A percentile compares a stretch with the other conserved stretches of the same genome.
Conservation (phyloP, 2,113 vertebrate genomes). For the Lota lota region DNA sequence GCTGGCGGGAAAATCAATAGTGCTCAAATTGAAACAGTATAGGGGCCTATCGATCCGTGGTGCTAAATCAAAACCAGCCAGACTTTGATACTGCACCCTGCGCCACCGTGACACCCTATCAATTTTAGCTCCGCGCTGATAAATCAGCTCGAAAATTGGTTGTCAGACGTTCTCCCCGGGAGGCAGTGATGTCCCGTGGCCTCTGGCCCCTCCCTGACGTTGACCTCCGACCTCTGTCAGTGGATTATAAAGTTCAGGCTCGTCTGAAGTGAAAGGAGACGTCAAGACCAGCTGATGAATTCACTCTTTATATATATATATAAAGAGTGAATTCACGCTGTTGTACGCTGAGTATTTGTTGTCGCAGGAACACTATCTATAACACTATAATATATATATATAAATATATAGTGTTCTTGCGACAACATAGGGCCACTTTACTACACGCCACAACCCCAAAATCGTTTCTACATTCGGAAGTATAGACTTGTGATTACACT, state of each 20-base stretch:
- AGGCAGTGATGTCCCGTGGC: slow-evolving; percentile 84
- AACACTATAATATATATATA: no score
- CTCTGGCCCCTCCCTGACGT: slow-evolving; percentile 84
- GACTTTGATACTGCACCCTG: slow-evolving; percentile 90
- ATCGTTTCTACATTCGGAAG: no score
- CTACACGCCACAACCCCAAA: no score
- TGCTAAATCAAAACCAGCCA: slow-evolving; percentile 89
- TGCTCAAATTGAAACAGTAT: slow-evolving; percentile 99
- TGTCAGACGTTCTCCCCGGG: slow-evolving; percentile 86
- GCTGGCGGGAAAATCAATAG: slow-evolving; percentile 93
- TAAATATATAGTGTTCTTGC: no score
- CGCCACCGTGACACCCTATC: slow-evolving; percentile 95
- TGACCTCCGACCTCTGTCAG: slow-evolving; percentile 83
- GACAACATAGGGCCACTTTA: no score
- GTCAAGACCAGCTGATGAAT: slow-evolving; percentile 75
- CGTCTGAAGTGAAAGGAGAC: slow-evolving; percentile 78
- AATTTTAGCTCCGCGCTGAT: slow-evolving; percentile 98
- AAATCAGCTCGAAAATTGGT: slow-evolving; percentile 99
- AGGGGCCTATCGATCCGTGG: slow-evolving; percentile 94
- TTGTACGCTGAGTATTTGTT: no score
- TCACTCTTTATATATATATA: slow-evolving; percentile 38
- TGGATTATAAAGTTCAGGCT: slow-evolving; percentile 91
- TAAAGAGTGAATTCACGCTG: no score
- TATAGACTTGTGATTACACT: no score
- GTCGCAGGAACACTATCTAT: no score